phyloP scores from a whole-genome alignment of 1,140 invertebrate genomes.

The Ylistrum balloti region DNA sequence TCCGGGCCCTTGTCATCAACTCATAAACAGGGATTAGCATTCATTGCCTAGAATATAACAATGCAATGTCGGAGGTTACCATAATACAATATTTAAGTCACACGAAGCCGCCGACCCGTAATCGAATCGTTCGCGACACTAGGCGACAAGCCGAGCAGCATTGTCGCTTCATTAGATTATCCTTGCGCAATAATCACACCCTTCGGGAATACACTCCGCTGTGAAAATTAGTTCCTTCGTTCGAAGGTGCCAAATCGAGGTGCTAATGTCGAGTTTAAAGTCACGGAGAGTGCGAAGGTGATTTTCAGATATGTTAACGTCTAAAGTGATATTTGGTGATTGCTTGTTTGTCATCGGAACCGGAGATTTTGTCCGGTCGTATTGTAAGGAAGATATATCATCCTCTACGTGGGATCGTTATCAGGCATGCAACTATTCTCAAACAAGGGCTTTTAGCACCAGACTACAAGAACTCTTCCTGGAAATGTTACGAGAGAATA shows the following conservation, averaged over 20 bases:
- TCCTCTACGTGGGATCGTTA: neutral
- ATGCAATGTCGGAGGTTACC: slow-evolving; percentile 31
- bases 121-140: slow-evolving; percentile 32
- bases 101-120: neutral
- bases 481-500: neutral
- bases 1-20: slow-evolving; percentile 3
- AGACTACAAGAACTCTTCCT: neutral
- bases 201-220: neutral
- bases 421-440: neutral
- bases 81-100: slow-evolving; percentile 30
- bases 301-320: slow-evolving; percentile 35
- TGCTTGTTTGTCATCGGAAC: slow-evolving; percentile 13
- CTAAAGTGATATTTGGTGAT: slow-evolving; percentile 11
- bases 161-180: slow-evolving; percentile 34
- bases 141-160: neutral
- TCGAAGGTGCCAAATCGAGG: neutral
- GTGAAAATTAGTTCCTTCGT: slow-evolving; percentile 38
- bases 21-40: slow-evolving; percentile 34
- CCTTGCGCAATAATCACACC: slow-evolving; percentile 37
- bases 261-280: slow-evolving; percentile 38
- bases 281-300: slow-evolving; percentile 29
- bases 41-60: slow-evolving; percentile 34
- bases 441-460: neutral
- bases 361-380: neutral
- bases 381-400: neutral